Evolutionary conservation across 2,888 invertebrate species (phyloP).

Genomic region (Acronicta aceris): DNA sequence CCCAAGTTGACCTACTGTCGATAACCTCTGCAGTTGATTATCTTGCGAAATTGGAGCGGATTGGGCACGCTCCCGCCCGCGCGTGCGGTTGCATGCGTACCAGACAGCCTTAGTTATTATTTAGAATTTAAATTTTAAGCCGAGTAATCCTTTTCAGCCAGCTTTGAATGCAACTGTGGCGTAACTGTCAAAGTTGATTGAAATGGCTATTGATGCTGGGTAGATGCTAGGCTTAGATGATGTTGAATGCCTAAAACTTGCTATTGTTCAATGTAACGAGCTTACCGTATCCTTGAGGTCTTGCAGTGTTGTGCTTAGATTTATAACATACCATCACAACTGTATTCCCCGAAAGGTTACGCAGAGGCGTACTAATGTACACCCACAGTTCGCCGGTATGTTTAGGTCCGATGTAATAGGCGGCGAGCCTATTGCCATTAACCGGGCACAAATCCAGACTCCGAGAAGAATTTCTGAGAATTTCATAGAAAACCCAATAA

Average conservation of each 20-base stretch:
- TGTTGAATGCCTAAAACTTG: slow-evolving; percentile 1
- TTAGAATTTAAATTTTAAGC: slow-evolving; percentile 59
- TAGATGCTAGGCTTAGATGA: slow-evolving; percentile 1
- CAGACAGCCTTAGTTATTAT: slow-evolving; percentile 56
- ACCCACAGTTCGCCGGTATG: too few relatives aligned
- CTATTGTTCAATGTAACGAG: background rate
- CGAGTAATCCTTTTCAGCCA: slow-evolving; percentile 53
- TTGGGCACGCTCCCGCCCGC: slow-evolving; percentile 67
- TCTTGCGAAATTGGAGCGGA: slow-evolving; percentile 86
- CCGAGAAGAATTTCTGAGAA: too few relatives aligned
- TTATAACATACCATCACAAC: too few relatives aligned
- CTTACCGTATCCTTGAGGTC: background rate
- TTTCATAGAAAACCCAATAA: too few relatives aligned
- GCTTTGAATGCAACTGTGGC: slow-evolving; percentile 47
- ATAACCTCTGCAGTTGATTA: slow-evolving; percentile 36
- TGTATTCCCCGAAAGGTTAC: too few relatives aligned
- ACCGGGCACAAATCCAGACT: too few relatives aligned
- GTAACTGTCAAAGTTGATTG: slow-evolving; percentile 46
- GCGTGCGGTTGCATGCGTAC: slow-evolving; percentile 64
- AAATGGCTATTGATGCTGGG: slow-evolving; percentile 10
- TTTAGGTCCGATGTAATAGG: too few relatives aligned
- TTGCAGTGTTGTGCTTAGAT: background rate
- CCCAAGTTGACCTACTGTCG: slow-evolving; percentile 53
- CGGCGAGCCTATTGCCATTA: too few relatives aligned
- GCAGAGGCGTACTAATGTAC: too few relatives aligned